Evolutionary conservation across 2,888 invertebrate species (phyloP).

Genomic region (Eupsilia transversa): DNA sequence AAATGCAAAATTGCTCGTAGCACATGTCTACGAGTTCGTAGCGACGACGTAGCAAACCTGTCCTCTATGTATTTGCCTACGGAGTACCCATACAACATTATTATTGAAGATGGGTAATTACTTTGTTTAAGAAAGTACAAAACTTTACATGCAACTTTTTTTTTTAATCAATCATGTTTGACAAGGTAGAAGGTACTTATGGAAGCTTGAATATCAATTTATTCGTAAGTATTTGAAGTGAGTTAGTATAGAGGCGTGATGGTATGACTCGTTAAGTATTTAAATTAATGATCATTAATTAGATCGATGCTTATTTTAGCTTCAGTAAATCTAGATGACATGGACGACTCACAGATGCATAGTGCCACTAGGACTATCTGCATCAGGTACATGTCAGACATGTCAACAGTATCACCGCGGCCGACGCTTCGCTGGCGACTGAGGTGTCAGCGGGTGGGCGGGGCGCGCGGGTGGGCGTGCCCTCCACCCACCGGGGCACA

Average conservation of each 20-base stretch:
- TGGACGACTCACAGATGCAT: background rate
- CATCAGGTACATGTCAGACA: conserved; percentile 37
- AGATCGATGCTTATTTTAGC: background rate
- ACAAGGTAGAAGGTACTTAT: background rate
- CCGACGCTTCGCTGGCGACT: conserved; percentile 84
- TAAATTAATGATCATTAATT: background rate
- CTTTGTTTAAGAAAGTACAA: background rate
- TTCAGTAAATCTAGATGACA: background rate
- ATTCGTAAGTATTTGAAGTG: background rate
- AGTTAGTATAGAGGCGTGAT: background rate
- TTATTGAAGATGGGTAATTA: background rate
- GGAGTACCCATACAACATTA: background rate
- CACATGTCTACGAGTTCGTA: conserved; percentile 7
- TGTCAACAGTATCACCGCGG: conserved; percentile 78
- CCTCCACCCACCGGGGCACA: conserved; percentile 67
- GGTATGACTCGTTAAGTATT: background rate
- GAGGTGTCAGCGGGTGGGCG: conserved; percentile 85
- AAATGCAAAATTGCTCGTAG: conserved; percentile 15
- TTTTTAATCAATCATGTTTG: background rate
- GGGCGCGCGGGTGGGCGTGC: conserved; percentile 81
- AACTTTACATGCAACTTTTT: background rate
- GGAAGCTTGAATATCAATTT: background rate
- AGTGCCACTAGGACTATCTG: background rate
- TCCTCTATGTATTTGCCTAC: background rate
- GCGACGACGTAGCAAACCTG: conserved; percentile 14